Evolutionary conservation across 2,113 vertebrate genomes (phyloP).

Genomic region (Coreoperca whiteheadi): DNA sequence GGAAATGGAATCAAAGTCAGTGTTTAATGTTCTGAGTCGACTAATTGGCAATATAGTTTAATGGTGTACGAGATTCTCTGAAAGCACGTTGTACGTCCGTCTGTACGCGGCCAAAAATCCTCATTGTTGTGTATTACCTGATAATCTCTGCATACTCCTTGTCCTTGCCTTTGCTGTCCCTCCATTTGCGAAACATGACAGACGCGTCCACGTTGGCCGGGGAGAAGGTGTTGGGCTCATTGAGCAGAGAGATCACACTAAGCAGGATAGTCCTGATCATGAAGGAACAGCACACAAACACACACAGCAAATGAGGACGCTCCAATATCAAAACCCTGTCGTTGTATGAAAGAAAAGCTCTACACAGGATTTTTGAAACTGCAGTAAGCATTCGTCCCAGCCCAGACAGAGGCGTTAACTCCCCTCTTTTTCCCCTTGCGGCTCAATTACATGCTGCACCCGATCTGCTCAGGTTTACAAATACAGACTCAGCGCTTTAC

Average conservation of each 20-base stretch:
- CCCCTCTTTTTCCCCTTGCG: conserved; percentile 12
- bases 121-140: conserved; percentile 82
- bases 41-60: background rate
- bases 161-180: conserved; percentile 99
- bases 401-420: conserved; percentile 10
- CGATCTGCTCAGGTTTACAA: conserved; percentile 43
- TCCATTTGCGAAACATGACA: conserved; percentile 99
- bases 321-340: background rate
- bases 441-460: conserved; percentile 38
- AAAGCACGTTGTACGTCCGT: background rate
- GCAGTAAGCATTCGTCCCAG: background rate
- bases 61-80: background rate
- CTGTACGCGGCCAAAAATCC: background rate
- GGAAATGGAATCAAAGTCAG: background rate
- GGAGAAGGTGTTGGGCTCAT: conserved; percentile 99
- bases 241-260: conserved; percentile 98
- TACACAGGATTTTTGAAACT: background rate
- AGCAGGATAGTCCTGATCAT: conserved; percentile 87
- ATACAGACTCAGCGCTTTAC: conserved; percentile 49
- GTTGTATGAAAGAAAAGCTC: background rate
- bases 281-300: conserved; percentile 1
- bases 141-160: conserved; percentile 99
- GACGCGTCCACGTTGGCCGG: conserved; percentile 98
- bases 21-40: background rate
- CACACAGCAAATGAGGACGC: conserved; percentile 13